Percentiles rank a stretch among this genome's conserved stretches.
Evolutionary conservation across 2,113 vertebrate species (phyloP).

Genomic region (Lucifuga dentata): DNA sequence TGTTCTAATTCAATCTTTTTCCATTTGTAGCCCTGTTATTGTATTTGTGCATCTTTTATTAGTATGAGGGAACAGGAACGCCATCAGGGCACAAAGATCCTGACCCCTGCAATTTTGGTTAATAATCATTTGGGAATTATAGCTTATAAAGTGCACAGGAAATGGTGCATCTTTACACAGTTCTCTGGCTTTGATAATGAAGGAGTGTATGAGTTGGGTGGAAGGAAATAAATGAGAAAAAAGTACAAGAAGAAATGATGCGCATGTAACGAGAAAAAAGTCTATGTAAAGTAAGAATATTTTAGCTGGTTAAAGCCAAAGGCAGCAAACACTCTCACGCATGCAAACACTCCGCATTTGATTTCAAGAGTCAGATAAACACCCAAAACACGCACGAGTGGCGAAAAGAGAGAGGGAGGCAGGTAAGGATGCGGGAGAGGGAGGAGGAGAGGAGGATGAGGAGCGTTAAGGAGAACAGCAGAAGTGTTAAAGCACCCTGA

Average conservation of each 20-base stretch:
- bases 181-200: conserved; percentile 32
- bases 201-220: conserved; percentile 18
- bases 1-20: conserved; percentile 4
- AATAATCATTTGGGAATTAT: conserved; percentile 61
- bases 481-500: conserved; percentile 25
- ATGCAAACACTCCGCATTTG: conserved; percentile 3
- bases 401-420: not conserved
- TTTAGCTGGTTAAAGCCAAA: no score
- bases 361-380: not conserved
- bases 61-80: conserved; percentile 32
- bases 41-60: not conserved
- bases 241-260: no score
- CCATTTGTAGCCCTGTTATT: conserved; percentile 27
- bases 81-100: conserved; percentile 27
- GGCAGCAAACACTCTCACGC: no score
- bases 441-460: not conserved
- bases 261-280: no score
- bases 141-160: conserved; percentile 27
- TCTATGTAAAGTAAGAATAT: no score
- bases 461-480: not conserved
- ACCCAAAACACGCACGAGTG: not conserved
- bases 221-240: conserved; percentile 8
- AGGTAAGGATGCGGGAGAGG: not conserved
- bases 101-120: conserved; percentile 48
- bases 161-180: conserved; percentile 4